A percentile compares a stretch with the other conserved stretches of the same genome.
Conservation (phyloP, 2,797 vertebrate species). For the Danio albolineatus region DNA sequence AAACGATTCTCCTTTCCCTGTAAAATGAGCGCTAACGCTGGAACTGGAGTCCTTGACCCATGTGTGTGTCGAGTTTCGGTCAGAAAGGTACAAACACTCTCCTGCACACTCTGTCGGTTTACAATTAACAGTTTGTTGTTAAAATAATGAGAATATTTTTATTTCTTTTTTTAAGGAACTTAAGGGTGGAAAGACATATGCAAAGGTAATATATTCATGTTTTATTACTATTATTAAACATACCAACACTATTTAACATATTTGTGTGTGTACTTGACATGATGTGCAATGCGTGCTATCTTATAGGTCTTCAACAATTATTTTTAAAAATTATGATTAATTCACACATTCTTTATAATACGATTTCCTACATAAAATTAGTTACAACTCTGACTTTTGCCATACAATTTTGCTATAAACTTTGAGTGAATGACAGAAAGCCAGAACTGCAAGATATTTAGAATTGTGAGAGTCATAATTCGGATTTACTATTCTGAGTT, state of each 20-base stretch:
- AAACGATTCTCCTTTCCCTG: conserved; percentile 91
- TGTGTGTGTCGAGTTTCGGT: conserved; percentile 94
- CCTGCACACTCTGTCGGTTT: not conserved
- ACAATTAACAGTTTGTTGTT: not conserved
- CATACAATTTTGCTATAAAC: too few relatives aligned
- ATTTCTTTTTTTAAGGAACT: conserved; percentile 84
- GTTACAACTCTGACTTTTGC: too few relatives aligned
- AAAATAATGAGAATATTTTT: not conserved
- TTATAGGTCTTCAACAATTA: not conserved
- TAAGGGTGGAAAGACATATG: conserved; percentile 94
- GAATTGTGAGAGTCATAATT: too few relatives aligned
- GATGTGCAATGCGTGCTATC: not conserved
- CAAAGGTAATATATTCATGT: conserved; percentile 85
- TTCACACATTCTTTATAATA: not conserved
- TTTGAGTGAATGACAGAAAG: too few relatives aligned
- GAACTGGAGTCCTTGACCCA: conserved; percentile 90
- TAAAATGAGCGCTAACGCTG: conserved; percentile 92
- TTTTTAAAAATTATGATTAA: not conserved
- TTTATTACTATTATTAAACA: not conserved
- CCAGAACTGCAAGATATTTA: too few relatives aligned
- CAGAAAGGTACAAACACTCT: conserved; percentile 83
- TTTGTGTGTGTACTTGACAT: not conserved
- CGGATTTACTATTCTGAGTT: too few relatives aligned
- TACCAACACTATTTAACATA: not conserved
- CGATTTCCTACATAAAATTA: too few relatives aligned